Evolutionary conservation across 2,888 invertebrate genomes (phyloP), one percentile per base, ranked within the genome.

Genomic region (Aromia moschata): DNA sequence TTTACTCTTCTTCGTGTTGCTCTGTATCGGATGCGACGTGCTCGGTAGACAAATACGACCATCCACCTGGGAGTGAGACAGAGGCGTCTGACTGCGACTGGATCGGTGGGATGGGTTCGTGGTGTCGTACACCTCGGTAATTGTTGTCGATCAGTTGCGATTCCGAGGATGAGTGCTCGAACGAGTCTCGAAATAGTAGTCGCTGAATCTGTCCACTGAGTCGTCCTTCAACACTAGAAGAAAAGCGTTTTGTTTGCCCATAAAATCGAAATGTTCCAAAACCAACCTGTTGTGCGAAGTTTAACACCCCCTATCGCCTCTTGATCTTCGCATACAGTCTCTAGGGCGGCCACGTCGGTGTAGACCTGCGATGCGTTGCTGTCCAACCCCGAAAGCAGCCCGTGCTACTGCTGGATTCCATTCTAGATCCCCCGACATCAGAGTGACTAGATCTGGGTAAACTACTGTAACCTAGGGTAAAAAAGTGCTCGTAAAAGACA

Each of bases 391-490:
- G 80, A 79, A 46, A 80, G 71, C 15, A 80, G 69, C 16, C 80
- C 79, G 77, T 71, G 67, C 79, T 80, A 68, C 69, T 77, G 62
- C 79, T 79, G 33, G 78, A 70, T 68, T 80, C 81, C 74, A 80
- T 78, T 53, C 77, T 71, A 14, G 80, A 79, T 51, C 80, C 79
- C 56, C 81, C 81, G 30, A 78, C 78, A 68, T 90, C 91, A 65
- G 91, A 91, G 83, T 93, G 92, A 73, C 92, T 92, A 56, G 93
- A 92, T 65, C 93, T 86, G 18, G 93, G 93, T 73, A 93, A 83
- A 81, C 92, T 93, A 82, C 91, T 92, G 82, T 93, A 93, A 58
- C 92, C 93, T 91, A 60, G 17, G 25, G 43, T 15, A 36, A 44
- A 31, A 15, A 18, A n/a, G n/a, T n/a, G n/a, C n/a, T n/a, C n/a